Evolutionary conservation across 1,140 invertebrate species (phyloP), one percentile per base, ranked within the genome.

Genomic region (Anthonomus grandis): DNA sequence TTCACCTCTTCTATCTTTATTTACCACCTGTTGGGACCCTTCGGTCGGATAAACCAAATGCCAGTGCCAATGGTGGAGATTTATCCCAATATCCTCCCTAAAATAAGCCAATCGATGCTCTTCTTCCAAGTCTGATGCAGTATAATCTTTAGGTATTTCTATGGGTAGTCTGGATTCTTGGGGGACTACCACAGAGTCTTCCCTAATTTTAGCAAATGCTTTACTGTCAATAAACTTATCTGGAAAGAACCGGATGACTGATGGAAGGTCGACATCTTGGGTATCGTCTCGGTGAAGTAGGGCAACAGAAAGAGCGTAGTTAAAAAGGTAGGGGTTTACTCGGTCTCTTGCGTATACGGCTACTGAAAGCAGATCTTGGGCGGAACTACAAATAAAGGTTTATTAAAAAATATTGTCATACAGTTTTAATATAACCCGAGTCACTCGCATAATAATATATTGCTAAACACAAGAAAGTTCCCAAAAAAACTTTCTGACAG

Each of bases 41-140:
- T 84, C 81, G 65, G 83, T 84, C 1, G 87, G 87, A 66, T 90
- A 90, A 3, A 89, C 84, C 46, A 90, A 74, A 73, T 91, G 88
- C 88, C 83, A 88, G 72, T 93, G 89, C 90, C 90, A 93, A 65
- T 93, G 87, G 69, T 86, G 84, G 1, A 86, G 76, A 70, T 89
- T 89, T 65, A 88, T 3, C 8, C 83, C 84, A 45, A 79, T 69
- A 64, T 80, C 81, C 66, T 84, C 82, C 4, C 85, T 79, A 73
- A 81, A 86, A 62, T 86, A 86, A 1, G 82, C 77, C 41, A 86
- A 34, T 6, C 82, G 79, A 64, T 86, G 83, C 53, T 86, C 85
- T 22, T 76, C 70, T 58, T 84, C 81, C 31, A 82, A 71, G 64
- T 87, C 81, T 0, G 82, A 82, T 0, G 85, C 85, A 1, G 84